These are phyloP conservation scores for Hyles lineata DNA, from an alignment of 2,888 invertebrate genomes.

Conservation along the genomic window DNA sequence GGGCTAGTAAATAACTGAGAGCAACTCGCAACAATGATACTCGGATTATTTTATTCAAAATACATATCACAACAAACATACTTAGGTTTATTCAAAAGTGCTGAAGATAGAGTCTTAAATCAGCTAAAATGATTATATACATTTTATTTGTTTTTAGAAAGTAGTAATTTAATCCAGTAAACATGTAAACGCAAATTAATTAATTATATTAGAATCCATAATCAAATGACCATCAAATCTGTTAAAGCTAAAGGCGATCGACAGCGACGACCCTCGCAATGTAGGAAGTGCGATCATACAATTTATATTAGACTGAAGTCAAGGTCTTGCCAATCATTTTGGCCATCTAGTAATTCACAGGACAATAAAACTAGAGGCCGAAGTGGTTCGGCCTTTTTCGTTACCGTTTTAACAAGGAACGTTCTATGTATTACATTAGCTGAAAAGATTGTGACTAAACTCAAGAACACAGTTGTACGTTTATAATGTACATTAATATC, in stretches of 20 bases:
- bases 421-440: constrained; percentile 36
- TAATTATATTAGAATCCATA: not conserved
- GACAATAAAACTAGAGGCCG: constrained; percentile 76
- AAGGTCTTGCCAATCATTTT: constrained; percentile 80
- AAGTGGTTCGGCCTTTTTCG: constrained; percentile 61
- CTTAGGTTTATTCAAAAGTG: not conserved
- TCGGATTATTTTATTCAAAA: constrained; percentile 39
- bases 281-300: constrained; percentile 80
- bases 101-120: not conserved
- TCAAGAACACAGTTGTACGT: constrained; percentile 15
- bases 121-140: too few species aligned
- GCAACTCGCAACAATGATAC: constrained; percentile 40
- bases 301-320: constrained; percentile 80
- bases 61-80: constrained; percentile 2
- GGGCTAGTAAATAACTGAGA: constrained; percentile 63
- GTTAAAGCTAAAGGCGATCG: constrained; percentile 64
- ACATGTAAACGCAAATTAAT: not conserved
- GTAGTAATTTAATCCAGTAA: too few species aligned
- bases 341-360: constrained; percentile 77
- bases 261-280: constrained; percentile 73
- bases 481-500: constrained; percentile 23
- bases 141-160: too few species aligned
- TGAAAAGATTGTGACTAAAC: constrained; percentile 36
- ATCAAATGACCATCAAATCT: constrained; percentile 52
- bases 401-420: constrained; percentile 47